Base-by-base conservation (phyloP, 2,797 vertebrate genomes). In the Gouania willdenowi region DNA sequence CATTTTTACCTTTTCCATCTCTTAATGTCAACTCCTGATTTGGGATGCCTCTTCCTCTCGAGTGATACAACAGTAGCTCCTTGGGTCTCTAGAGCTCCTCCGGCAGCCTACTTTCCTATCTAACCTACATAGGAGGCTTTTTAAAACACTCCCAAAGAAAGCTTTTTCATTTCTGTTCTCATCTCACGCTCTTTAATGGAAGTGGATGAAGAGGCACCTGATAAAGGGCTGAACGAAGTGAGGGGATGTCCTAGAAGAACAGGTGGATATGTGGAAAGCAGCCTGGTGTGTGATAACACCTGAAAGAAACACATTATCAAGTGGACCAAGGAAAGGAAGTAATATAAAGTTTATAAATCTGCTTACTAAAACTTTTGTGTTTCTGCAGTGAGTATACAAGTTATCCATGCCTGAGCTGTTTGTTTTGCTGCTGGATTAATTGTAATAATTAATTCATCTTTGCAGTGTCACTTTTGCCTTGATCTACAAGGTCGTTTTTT, bases 41-140 rank as follows among this genome's bases (percentile, higher is more conserved):
- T 81, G 75, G 75, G 64, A 86, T 77, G 74, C 62, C 76, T 69
- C 69, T 83, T n/a, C 76, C 76, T 81, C 74, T 68, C 23, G 26
- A 82, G 79, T 55, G 66, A 74, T 75, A 71, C 67, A 64, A 71
- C 71, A 77, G 75, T 71, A 80, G 73, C 79, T 77, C 63, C 76
- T 71, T 44, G 18, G 54, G 72, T 83, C 86, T 85, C 86, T 66
- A 18, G 83, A 85, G 86, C 51, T 60, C 75, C 39, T 56, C 70
- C 51, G 41, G 44, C 79, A 89, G 81, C 89, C 88, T 88, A 89
- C 72, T 89, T 88, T 81, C 68, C 76, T 75, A 66, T 72, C 37
- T 86, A 89, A 88, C 89, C 87, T 88, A 90, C 82, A 89, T 87
- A 83, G 75, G 52, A 75, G 62, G 74, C 79, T 81, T 87, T 82